Evolutionary conservation across 2,888 invertebrate species (phyloP).

Genomic region (Leptinotarsa juncta): DNA sequence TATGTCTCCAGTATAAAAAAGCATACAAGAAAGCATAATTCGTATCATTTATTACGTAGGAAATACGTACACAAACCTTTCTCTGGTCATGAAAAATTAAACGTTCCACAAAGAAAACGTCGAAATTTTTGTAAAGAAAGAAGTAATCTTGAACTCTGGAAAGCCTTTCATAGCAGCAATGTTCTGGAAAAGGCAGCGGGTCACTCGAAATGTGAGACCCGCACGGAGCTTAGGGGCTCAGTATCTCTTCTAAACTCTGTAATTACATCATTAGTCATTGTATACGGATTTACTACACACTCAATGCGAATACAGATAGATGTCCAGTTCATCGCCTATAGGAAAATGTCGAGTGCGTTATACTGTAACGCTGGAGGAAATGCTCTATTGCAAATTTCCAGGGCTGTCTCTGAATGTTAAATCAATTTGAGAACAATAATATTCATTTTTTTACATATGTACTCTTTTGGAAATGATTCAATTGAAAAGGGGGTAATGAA

Average conservation of each 20-base stretch:
- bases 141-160: neutral
- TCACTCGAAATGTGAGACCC: neutral
- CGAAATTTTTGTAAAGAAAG: neutral
- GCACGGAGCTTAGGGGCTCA: neutral
- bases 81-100: no score
- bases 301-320: constrained; percentile 14
- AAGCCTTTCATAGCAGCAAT: neutral
- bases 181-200: neutral
- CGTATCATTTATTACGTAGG: no score
- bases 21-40: no score
- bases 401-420: no score
- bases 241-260: constrained; percentile 6
- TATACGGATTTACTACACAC: constrained; percentile 5
- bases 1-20: no score
- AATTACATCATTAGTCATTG: constrained; percentile 15
- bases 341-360: neutral
- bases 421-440: no score
- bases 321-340: neutral
- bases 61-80: no score
- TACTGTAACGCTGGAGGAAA: neutral
- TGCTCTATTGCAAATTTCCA: neutral
- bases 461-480: no score
- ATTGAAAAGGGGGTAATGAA: no score
- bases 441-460: no score
- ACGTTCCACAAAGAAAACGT: no score